Base-by-base conservation (phyloP, 2,797 vertebrate species). In the Cynodonichthys magdalenae region DNA sequence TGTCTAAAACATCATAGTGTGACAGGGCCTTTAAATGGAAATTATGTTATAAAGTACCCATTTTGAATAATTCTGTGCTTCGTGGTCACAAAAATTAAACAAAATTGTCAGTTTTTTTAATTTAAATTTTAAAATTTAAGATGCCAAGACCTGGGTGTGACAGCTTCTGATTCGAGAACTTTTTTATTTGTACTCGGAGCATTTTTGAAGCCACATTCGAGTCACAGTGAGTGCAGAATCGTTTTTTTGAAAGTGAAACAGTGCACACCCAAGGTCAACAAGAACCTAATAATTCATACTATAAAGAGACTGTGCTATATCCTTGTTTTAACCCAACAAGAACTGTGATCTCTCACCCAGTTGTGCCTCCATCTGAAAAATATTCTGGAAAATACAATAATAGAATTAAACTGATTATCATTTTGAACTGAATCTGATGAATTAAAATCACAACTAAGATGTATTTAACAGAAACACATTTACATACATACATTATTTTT, bases 211-310 rank as follows among this genome's bases (percentile, higher is more conserved):
- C 19, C 15, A 49, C 28, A 6, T 4, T 19, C 1, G 20, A 59
- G 11, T 15, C 27, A n/a, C 1, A 39, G 27, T 12, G 34, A 59
- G 34, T 14, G 15, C 19, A 45, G 45, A 36, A 28, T 29, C 45
- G 10, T 36, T 36, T 19, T 53, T 58, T 57, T 59, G 29, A 14
- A 19, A 50, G 11, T 29, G 14, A 3, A 53, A 36, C 18, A 27
- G 55, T 4, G 19, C 18, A 46, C 36, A 75, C 63, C 66, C 72
- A 67, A 71, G 7, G 62, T 61, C 46, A 47, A 44, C 58, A 61
- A 45, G 28, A 9, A 18, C 58, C 11, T 5, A 53, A 60, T 71
- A 65, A 79, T 46, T 65, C 62, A 69, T 61, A 58, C 54, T 53
- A 19, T 29, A 41, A 28, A 11, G 53, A 0, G 47, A 28, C 27